Percentiles rank a stretch among this genome's conserved stretches.
phyloP scores from a whole-genome alignment of 2,888 invertebrate species.

The Harpalus rufipes region DNA sequence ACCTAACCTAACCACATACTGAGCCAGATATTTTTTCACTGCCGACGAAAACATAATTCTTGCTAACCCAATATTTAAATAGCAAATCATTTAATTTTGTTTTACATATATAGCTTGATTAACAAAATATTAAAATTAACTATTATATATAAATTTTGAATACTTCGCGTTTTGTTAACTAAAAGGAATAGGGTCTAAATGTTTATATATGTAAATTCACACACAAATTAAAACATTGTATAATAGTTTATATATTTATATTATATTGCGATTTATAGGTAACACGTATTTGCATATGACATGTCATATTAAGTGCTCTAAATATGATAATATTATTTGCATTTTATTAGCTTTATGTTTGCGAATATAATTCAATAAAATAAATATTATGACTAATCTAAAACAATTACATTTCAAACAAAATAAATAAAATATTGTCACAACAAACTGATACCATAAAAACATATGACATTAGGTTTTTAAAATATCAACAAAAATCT shows the following conservation, averaged over 20 bases:
- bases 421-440: conserved; percentile 3
- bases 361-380: neutral
- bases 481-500: neutral
- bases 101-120: no score
- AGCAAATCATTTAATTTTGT: no score
- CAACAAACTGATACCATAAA: neutral
- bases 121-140: no score
- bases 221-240: no score
- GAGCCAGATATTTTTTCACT: no score
- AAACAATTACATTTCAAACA: neutral
- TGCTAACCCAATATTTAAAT: no score
- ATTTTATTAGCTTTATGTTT: neutral
- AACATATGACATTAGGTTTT: neutral
- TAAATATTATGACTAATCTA: neutral
- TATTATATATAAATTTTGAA: no score
- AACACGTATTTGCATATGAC: neutral
- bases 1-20: no score
- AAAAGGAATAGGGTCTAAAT: no score
- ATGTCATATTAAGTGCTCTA: neutral
- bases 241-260: neutral
- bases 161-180: no score
- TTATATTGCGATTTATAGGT: neutral
- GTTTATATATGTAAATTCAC: no score
- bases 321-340: neutral
- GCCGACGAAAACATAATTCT: no score